Percentiles rank a stretch among this genome's conserved stretches.
phyloP scores from a whole-genome alignment of 2,113 vertebrate genomes.

The Trichechus manatus region DNA sequence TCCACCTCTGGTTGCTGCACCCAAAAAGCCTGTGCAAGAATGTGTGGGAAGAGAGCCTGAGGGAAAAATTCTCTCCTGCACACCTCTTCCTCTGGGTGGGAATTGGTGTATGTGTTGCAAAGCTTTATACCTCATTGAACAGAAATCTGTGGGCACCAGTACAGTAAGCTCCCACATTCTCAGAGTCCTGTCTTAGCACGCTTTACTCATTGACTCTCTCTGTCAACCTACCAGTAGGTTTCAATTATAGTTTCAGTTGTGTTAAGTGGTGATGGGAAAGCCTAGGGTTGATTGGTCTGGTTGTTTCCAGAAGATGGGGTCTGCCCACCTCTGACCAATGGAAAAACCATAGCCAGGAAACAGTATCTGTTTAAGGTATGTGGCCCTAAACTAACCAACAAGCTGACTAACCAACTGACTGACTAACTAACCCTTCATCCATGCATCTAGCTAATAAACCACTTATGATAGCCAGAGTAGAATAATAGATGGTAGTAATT shows the following conservation, averaged over 20 bases:
- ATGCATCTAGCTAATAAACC: background rate
- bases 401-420: background rate
- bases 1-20: background rate
- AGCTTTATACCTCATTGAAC: background rate
- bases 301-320: slow-evolving; percentile 19
- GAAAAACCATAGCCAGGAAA: slow-evolving; percentile 5
- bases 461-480: background rate
- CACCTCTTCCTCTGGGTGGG: slow-evolving; percentile 12
- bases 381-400: background rate
- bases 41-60: slow-evolving; percentile 14
- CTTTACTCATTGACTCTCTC: background rate
- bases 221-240: background rate
- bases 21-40: background rate
- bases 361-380: background rate
- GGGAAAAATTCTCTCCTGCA: background rate
- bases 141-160: background rate
- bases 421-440: background rate
- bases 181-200: slow-evolving; percentile 51
- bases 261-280: slow-evolving; percentile 7
- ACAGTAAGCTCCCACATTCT: background rate
- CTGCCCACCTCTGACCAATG: background rate
- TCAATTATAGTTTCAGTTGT: slow-evolving; percentile 43
- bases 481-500: background rate
- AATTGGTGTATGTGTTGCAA: background rate
- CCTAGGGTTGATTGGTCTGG: background rate